Percentiles rank a stretch among this genome's conserved stretches.
Conservation (phyloP, 2,797 vertebrate species). For the Squalus acanthias region DNA sequence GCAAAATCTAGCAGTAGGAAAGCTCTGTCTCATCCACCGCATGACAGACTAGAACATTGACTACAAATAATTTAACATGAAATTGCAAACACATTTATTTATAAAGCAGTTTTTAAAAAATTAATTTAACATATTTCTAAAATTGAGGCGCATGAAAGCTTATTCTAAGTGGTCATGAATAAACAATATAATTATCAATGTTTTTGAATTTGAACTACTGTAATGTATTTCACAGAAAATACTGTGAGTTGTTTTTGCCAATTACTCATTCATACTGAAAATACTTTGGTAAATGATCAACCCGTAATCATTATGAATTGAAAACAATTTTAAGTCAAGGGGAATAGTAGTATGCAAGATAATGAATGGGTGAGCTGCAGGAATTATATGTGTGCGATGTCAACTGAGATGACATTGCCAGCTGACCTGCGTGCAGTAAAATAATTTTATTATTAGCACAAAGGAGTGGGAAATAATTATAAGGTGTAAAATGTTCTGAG, state of each 20-base stretch:
- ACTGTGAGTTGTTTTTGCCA: background rate
- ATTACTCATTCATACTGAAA: conserved; percentile 1
- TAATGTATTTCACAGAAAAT: background rate
- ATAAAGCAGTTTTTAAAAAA: background rate
- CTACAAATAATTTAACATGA: background rate
- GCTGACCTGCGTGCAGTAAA: conserved; percentile 30
- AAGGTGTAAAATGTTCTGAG: conserved; percentile 36
- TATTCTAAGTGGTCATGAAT: background rate
- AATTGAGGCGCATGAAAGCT: background rate
- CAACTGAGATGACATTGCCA: conserved; percentile 32
- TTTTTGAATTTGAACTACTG: background rate
- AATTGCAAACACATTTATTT: background rate
- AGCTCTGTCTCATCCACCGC: background rate
- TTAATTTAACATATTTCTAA: background rate
- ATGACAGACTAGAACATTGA: background rate
- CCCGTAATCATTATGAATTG: background rate
- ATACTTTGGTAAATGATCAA: conserved; percentile 21
- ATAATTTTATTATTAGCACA: conserved; percentile 32
- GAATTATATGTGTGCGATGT: conserved; percentile 1
- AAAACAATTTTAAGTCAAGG: conserved; percentile 33
- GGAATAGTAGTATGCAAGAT: conserved; percentile 6
- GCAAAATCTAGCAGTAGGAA: background rate
- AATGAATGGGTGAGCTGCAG: conserved; percentile 31
- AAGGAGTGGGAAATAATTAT: conserved; percentile 23
- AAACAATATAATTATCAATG: background rate